Evolutionary conservation across 1,140 invertebrate species (phyloP), one percentile per base, ranked within the genome.

Genomic region (Theocolax elegans): DNA sequence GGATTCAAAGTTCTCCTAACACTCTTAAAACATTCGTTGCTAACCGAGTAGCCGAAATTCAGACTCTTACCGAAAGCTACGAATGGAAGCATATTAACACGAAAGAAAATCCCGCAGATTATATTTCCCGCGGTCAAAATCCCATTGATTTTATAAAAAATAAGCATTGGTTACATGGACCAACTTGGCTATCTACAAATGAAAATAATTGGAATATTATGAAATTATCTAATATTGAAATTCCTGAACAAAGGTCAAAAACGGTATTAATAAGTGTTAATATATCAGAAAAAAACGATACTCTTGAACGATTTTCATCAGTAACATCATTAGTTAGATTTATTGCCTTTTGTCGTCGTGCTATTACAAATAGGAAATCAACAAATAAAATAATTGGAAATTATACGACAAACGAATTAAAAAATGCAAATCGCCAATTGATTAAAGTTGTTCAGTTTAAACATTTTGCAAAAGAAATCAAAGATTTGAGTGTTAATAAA

Each of bases 61-160:
- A 44, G n/a, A 15, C 8, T 12, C 3, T n/a, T 12, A 12, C 42
- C 3, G 3, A 15, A 3, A n/a, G n/a, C 8, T 8, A 44, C 3
- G 42, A 44, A 10, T 44, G 42, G 42, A 3, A n/a, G 3, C 42
- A 44, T n/a, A 12, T 44, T n/a, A 15, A n/a, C 42, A n/a, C 8
- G 42, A 3, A 3, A 44, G n/a, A n/a, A 44, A 15, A 15, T 8
- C 42, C 8, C 7, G n/a, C 42, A 15, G 3, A 44, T 44, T 44
- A 15, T 44, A 3, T 72, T 21, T 69, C 64, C 27, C 23, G 68
- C 48, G 63, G 56, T 44, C 46, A 67, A 44, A 19, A 44, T 12
- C 35, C 35, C 6, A 7, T 12, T 38, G 35, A 38, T 7, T 12
- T 38, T 6, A 38, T 38, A 12, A 38, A 44, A 3, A 44, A 44